Conservation (phyloP, 2,888 invertebrate genomes). For the Cephus sareptanus region DNA sequence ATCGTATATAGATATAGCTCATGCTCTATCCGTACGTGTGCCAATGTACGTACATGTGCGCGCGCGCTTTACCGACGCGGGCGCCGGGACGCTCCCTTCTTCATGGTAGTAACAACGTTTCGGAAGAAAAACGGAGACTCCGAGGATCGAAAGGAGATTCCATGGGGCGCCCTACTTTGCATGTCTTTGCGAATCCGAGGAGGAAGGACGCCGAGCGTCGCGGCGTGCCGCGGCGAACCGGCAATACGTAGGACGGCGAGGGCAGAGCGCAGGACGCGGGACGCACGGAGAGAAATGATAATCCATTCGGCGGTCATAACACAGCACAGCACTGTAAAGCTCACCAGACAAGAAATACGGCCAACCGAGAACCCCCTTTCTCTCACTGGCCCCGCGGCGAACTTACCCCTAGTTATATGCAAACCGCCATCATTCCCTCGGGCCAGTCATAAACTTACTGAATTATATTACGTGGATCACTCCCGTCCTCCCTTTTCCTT, state of each 20-base stretch:
- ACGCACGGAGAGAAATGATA: constrained; percentile 52
- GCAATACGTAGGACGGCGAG: constrained; percentile 19
- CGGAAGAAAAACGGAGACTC: constrained; percentile 20
- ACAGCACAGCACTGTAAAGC: constrained; percentile 59
- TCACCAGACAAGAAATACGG: constrained; percentile 66
- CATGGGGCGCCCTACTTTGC: constrained; percentile 40
- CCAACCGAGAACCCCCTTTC: constrained; percentile 43
- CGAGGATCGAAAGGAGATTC: constrained; percentile 12
- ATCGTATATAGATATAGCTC: neutral
- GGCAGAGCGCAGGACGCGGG: constrained; percentile 16
- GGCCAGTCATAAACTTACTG: constrained; percentile 65
- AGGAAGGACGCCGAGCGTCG: constrained; percentile 37
- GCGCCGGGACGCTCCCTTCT: constrained; percentile 20
- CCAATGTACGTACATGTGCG: constrained; percentile 10
- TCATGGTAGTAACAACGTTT: constrained; percentile 43
- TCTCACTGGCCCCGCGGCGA: constrained; percentile 45
- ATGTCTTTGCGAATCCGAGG: constrained; percentile 36
- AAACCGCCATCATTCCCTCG: constrained; percentile 61
- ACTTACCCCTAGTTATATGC: constrained; percentile 64
- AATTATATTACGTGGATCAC: constrained; percentile 61
- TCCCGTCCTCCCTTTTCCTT: constrained; percentile 8
- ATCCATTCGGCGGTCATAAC: constrained; percentile 65
- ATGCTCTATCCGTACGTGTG: neutral
- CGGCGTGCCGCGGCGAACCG: constrained; percentile 28
- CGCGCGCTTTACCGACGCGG: constrained; percentile 30